Percentiles rank a stretch among this genome's conserved stretches.
phyloP scores from a whole-genome alignment of 2,113 vertebrate species.

The Ictidomys tridecemlineatus region DNA sequence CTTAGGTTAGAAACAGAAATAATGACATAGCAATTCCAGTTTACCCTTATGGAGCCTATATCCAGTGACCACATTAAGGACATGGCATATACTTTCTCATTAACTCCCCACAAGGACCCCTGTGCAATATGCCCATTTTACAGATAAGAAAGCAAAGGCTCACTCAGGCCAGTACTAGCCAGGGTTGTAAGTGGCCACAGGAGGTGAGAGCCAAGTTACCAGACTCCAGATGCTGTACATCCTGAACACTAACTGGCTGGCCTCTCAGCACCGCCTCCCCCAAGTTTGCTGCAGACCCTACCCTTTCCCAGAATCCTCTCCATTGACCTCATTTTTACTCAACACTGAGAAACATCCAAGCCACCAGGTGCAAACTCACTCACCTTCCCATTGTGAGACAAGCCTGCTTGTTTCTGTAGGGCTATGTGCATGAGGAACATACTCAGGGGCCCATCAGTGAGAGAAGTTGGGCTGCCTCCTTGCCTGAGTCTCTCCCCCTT shows the following conservation, averaged over 20 bases:
- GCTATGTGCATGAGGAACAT: too few relatives aligned
- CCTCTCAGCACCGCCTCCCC: too few relatives aligned
- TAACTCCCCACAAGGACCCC: neutral
- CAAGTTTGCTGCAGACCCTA: neutral
- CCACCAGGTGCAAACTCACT: neutral
- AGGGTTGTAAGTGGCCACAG: neutral
- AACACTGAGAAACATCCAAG: neutral
- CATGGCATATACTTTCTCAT: neutral
- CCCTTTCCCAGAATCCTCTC: neutral
- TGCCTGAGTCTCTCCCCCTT: too few relatives aligned
- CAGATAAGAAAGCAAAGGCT: slow-evolving; percentile 17
- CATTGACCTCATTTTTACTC: neutral
- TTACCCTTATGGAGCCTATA: neutral
- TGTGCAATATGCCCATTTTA: neutral
- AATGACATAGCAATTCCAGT: neutral
- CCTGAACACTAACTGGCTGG: neutral
- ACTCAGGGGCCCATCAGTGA: too few relatives aligned
- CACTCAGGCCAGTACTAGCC: neutral
- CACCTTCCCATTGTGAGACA: neutral
- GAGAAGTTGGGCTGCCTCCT: neutral
- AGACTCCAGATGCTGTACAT: neutral
- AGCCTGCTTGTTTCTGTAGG: neutral
- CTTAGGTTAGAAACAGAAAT: neutral
- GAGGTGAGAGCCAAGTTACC: neutral
- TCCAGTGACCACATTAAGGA: neutral